These are phyloP conservation scores for Semnornis frantzii DNA, from an alignment of 2,113 vertebrate genomes.

Conservation along the genomic window DNA sequence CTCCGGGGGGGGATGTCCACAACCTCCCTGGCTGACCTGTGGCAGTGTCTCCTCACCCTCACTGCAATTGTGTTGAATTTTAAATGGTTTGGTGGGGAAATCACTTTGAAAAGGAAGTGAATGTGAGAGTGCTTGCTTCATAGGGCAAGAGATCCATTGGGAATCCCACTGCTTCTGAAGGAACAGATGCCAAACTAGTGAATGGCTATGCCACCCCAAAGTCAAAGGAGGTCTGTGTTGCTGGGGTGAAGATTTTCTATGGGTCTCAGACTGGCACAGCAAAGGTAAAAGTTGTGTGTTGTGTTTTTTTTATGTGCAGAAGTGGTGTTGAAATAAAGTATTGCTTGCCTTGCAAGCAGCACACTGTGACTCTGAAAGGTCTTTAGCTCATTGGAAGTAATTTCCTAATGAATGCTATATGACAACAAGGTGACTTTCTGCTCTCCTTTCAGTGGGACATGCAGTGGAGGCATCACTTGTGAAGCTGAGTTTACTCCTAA, in stretches of 20 bases:
- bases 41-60: too few species aligned
- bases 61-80: not conserved
- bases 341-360: not conserved
- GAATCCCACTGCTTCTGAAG: not conserved
- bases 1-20: too few species aligned
- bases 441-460: not conserved
- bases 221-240: constrained; percentile 70
- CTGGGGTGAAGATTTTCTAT: constrained; percentile 88
- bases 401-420: not conserved
- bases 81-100: not conserved
- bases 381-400: not conserved
- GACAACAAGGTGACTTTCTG: too few species aligned
- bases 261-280: constrained; percentile 94
- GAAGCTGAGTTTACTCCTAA: not conserved
- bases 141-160: constrained; percentile 5
- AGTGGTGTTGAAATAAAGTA: not conserved
- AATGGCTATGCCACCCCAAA: constrained; percentile 1
- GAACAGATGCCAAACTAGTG: not conserved
- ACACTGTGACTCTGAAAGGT: not conserved
- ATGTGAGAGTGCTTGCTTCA: not conserved
- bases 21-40: too few species aligned
- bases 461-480: not conserved
- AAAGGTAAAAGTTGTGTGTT: constrained; percentile 76
- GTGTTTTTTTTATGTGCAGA: not conserved
- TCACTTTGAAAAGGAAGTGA: not conserved